A percentile compares a stretch with the other conserved stretches of the same genome.
phyloP scores from a whole-genome alignment of 2,888 invertebrate species.

The Danaus chrysippus region DNA sequence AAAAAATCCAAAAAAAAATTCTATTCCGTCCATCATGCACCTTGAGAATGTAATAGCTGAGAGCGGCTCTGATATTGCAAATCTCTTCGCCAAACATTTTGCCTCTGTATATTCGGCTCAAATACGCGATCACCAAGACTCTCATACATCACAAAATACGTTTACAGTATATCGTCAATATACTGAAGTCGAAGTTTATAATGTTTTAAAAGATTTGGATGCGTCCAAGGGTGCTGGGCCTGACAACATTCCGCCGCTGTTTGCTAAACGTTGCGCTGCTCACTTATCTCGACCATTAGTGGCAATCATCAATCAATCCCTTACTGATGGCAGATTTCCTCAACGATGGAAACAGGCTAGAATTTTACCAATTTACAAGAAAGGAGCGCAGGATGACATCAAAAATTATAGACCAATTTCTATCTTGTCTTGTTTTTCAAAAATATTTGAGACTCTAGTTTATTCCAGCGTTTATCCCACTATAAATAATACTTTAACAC shows the following conservation, averaged over 20 bases:
- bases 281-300: slow-evolving; percentile 6
- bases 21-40: slow-evolving; percentile 5
- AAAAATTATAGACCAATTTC: background rate
- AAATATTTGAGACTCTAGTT: background rate
- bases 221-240: slow-evolving; percentile 1
- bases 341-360: slow-evolving; percentile 8
- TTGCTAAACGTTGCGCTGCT: slow-evolving; percentile 4
- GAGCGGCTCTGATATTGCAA: slow-evolving; percentile 6
- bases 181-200: background rate
- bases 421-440: slow-evolving; percentile 1
- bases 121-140: no score
- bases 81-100: slow-evolving; percentile 1
- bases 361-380: slow-evolving; percentile 4
- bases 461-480: slow-evolving; percentile 1
- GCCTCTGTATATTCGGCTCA: background rate
- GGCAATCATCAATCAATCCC: slow-evolving; percentile 1
- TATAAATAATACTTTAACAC: no score
- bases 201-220: slow-evolving; percentile 7
- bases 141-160: no score
- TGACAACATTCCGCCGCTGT: slow-evolving; percentile 3
- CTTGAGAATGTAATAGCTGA: slow-evolving; percentile 1
- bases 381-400: slow-evolving; percentile 3
- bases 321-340: slow-evolving; percentile 6
- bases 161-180: no score
- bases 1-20: background rate